Conservation (phyloP, 2,113 vertebrate species). For the Bambusicola thoracicus region DNA sequence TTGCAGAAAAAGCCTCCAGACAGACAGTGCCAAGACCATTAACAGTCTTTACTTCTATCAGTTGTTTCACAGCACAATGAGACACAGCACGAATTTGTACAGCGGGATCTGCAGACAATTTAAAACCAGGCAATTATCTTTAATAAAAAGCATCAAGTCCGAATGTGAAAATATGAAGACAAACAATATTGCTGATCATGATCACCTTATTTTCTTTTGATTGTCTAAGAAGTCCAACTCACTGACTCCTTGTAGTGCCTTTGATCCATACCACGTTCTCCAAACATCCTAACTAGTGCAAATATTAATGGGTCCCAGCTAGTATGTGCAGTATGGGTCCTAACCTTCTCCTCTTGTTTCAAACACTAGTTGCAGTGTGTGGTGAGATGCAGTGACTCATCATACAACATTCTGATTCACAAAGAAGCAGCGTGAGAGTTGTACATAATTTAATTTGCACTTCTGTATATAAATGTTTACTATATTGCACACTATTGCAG, state of each 20-base stretch:
- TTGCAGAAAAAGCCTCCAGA: slow-evolving; percentile 63
- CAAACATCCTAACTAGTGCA: background rate
- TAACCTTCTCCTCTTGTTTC: background rate
- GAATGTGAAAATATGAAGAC: slow-evolving; percentile 39
- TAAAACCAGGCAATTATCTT: slow-evolving; percentile 51
- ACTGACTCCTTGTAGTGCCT: background rate
- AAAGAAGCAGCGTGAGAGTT: slow-evolving; percentile 72
- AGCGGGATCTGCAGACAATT: slow-evolving; percentile 55
- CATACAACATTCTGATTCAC: slow-evolving; percentile 49
- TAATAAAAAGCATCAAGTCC: slow-evolving; percentile 17
- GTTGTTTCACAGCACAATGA: slow-evolving; percentile 63
- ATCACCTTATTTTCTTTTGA: slow-evolving; percentile 3
- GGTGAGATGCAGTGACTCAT: slow-evolving; percentile 3
- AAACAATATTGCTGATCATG: slow-evolving; percentile 27
- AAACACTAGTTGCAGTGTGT: background rate
- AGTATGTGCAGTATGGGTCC: background rate
- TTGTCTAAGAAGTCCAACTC: slow-evolving; percentile 3
- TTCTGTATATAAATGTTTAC: slow-evolving; percentile 76
- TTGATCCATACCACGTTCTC: background rate
- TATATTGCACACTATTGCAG: slow-evolving; percentile 75
- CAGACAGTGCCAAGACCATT: slow-evolving; percentile 60
- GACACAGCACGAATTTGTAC: slow-evolving; percentile 60
- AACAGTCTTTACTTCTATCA: slow-evolving; percentile 68
- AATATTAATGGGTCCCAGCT: background rate
- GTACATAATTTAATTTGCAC: slow-evolving; percentile 78